phyloP scores from a whole-genome alignment of 2,888 invertebrate genomes.

The Poecilobothrus nobilitatus region DNA sequence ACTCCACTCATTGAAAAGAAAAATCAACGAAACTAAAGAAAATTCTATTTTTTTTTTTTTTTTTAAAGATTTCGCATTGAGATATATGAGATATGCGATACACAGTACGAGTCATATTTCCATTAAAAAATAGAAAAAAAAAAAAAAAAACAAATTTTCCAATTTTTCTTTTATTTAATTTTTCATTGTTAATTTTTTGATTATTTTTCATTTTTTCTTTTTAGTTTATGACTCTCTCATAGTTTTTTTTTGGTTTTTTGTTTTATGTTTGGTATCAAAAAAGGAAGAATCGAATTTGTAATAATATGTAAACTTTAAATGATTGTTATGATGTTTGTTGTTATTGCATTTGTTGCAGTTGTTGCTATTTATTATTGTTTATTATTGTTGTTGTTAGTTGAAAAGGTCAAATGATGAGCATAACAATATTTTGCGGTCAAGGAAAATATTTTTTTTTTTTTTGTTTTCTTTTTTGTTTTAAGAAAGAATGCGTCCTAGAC shows the following conservation, averaged over 20 bases:
- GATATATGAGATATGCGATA: background rate
- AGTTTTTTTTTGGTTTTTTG: background rate
- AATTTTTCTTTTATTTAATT: background rate
- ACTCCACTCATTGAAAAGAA: background rate
- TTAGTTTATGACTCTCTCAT: background rate
- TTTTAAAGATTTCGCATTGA: background rate
- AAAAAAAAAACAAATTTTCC: background rate
- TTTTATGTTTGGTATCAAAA: background rate
- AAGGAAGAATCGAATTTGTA: slow-evolving; percentile 6
- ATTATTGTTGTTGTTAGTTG: background rate
- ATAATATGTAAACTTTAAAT: background rate
- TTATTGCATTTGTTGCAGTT: no score
- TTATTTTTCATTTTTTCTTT: background rate
- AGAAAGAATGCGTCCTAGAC: slow-evolving; percentile 5
- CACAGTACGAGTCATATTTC: background rate
- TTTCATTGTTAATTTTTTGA: background rate
- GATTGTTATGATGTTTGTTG: no score
- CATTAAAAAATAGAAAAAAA: background rate
- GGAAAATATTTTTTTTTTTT: background rate
- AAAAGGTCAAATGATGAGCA: background rate
- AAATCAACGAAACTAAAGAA: no score
- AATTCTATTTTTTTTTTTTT: background rate
- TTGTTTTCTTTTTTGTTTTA: background rate
- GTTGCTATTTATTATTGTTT: background rate
- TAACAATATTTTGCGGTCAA: slow-evolving; percentile 3